These are phyloP conservation scores for Phengaris arion DNA, from an alignment of 2,888 invertebrate genomes.

Conservation along the genomic window DNA sequence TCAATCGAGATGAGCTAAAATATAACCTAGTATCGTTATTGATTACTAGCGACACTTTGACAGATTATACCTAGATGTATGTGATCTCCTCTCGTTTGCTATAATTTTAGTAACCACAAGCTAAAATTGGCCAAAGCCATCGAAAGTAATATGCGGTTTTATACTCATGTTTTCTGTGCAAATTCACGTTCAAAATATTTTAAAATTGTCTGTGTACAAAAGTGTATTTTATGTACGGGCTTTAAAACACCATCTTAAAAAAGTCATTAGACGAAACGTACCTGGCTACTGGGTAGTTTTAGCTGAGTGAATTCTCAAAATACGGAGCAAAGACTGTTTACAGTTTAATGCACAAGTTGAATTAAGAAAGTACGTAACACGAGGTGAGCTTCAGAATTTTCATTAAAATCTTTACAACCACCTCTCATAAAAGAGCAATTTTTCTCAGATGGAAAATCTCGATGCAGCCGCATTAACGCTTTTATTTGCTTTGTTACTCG, in stretches of 20 bases:
- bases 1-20: slow-evolving; percentile 1
- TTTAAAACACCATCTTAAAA: slow-evolving; percentile 8
- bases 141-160: no score
- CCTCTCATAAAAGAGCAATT: slow-evolving; percentile 73
- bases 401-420: slow-evolving; percentile 70
- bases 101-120: no score
- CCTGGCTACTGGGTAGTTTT: slow-evolving; percentile 4
- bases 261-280: slow-evolving; percentile 10
- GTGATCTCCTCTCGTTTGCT: neutral
- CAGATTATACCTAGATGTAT: neutral
- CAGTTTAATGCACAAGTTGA: slow-evolving; percentile 37
- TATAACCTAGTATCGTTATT: slow-evolving; percentile 21
- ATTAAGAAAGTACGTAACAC: slow-evolving; percentile 38
- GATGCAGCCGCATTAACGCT: slow-evolving; percentile 74
- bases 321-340: slow-evolving; percentile 25
- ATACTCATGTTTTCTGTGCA: neutral
- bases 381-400: slow-evolving; percentile 60
- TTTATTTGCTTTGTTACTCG: slow-evolving; percentile 71
- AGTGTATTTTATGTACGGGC: neutral
- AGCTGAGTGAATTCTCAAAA: slow-evolving; percentile 21
- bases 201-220: no score
- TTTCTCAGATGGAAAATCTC: slow-evolving; percentile 72
- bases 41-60: slow-evolving; percentile 12
- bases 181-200: no score
- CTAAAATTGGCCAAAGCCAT: no score